Percentiles rank a stretch among this genome's conserved stretches.
Conservation (phyloP, 2,888 invertebrate genomes). For the Chrysodeixis includens region DNA sequence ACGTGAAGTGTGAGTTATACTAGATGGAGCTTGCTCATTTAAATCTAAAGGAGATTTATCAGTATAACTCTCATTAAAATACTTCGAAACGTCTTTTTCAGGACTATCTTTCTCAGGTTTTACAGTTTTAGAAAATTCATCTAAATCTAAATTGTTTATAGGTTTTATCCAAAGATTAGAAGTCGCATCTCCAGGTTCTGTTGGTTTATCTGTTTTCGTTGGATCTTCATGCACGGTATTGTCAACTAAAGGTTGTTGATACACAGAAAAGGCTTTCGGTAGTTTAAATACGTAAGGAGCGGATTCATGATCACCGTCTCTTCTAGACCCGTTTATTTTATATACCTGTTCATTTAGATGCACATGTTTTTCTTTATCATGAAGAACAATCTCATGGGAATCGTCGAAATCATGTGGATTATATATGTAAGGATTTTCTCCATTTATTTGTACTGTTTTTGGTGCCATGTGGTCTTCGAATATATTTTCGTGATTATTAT, state of each 20-base stretch:
- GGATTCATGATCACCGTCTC: not conserved
- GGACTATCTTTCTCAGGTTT: not conserved
- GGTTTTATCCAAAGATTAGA: not conserved
- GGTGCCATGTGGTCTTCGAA: not conserved
- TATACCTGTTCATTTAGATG: not conserved
- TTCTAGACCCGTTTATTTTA: not conserved
- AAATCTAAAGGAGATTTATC: not conserved
- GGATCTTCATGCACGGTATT: not conserved
- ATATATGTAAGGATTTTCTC: not conserved
- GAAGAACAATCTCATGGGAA: not conserved
- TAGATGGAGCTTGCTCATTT: not conserved
- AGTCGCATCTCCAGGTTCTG: too few species aligned
- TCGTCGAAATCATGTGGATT: not conserved
- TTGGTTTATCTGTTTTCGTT: not conserved
- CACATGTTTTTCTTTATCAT: not conserved
- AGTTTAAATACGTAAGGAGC: not conserved
- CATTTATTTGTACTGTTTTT: not conserved
- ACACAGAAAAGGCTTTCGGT: not conserved
- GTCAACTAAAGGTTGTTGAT: not conserved
- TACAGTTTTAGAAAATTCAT: not conserved
- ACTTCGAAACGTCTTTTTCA: not conserved
- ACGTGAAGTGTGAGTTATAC: not conserved
- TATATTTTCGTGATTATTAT: not conserved
- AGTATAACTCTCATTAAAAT: not conserved
- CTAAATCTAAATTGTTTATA: not conserved